Percentiles rank a stretch among this genome's conserved stretches.
Conservation (phyloP, 2,113 vertebrate species). For the Narcine bancroftii region DNA sequence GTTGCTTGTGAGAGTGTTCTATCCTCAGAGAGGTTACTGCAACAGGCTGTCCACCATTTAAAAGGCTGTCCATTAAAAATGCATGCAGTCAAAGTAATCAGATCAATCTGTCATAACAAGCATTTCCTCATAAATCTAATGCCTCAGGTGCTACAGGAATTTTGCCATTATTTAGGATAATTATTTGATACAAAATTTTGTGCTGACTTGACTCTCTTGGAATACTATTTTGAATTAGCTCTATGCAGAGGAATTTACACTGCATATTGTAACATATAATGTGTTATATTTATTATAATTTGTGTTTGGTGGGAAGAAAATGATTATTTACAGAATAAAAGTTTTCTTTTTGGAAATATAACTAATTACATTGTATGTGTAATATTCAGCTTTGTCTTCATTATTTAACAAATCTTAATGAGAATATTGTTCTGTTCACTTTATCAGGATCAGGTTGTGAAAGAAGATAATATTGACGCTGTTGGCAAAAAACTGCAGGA, state of each 20-base stretch:
- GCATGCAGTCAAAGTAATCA: neutral
- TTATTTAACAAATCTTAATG: neutral
- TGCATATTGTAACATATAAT: neutral
- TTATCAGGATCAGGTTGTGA: slow-evolving; percentile 67
- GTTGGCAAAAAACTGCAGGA: slow-evolving; percentile 87
- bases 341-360: neutral
- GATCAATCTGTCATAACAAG: slow-evolving; percentile 16
- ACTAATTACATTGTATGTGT: neutral
- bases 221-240: neutral
- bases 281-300: neutral
- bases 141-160: neutral
- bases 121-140: neutral
- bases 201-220: neutral
- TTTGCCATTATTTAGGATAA: neutral
- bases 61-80: neutral
- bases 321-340: neutral
- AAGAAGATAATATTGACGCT: slow-evolving; percentile 82
- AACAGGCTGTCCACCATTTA: neutral
- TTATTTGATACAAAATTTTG: neutral
- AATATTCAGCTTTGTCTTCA: neutral
- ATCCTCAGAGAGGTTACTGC: neutral
- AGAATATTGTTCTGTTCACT: neutral
- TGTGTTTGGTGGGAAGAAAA: neutral
- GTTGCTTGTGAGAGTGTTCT: neutral
- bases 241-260: neutral